Percentiles rank a stretch among this genome's conserved stretches.
phyloP scores from a whole-genome alignment of 2,797 vertebrate species.

The Hephaestus fuliginosus region DNA sequence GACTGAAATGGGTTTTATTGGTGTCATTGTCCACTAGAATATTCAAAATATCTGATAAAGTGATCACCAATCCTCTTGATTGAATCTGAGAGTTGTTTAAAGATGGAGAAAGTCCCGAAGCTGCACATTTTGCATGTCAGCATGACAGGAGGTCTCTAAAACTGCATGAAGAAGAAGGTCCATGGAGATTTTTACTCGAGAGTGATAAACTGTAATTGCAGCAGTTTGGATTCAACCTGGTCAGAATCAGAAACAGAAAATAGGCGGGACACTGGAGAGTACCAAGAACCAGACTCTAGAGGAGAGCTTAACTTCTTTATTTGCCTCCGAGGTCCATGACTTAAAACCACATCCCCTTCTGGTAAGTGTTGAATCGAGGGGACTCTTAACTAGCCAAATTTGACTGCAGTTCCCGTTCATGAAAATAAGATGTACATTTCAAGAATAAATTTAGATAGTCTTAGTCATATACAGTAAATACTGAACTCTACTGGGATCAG shows the following conservation, averaged over 20 bases:
- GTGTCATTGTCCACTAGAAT: neutral
- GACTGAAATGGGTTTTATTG: neutral
- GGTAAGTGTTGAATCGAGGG: constrained; percentile 21
- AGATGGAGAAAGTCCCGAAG: neutral
- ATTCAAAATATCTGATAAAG: too few relatives aligned
- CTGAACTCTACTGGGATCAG: neutral
- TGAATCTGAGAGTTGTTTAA: neutral
- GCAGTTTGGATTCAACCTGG: neutral
- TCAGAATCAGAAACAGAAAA: constrained; percentile 55
- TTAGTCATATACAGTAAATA: constrained; percentile 24
- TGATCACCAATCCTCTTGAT: neutral
- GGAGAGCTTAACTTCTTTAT: constrained; percentile 36
- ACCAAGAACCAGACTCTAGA: neutral
- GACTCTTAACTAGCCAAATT: constrained; percentile 19
- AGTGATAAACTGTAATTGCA: neutral
- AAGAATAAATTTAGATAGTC: constrained; percentile 20
- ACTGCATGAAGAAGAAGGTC: neutral
- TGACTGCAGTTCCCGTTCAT: constrained; percentile 44
- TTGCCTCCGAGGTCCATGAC: neutral
- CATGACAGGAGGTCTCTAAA: neutral
- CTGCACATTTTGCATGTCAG: neutral
- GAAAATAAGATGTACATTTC: constrained; percentile 43
- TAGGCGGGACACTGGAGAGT: neutral
- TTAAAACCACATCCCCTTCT: constrained; percentile 59
- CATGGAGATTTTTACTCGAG: accelerated